Conservation (phyloP, 2,888 invertebrate species). For the Coronaproctus castanopsis region DNA sequence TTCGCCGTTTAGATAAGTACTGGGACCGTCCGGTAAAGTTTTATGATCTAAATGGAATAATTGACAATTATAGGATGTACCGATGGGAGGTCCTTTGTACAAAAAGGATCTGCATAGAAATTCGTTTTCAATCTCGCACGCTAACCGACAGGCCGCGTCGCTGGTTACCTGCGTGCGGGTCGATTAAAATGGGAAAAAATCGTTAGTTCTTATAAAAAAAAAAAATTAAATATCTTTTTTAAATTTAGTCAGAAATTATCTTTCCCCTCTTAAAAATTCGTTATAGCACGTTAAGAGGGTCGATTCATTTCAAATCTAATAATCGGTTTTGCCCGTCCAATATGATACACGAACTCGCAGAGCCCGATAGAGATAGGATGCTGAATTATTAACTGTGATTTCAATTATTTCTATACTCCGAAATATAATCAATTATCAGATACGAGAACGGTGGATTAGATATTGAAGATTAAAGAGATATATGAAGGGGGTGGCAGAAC, state of each 20-base stretch:
- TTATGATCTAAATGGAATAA: constrained; percentile 81
- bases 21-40: constrained; percentile 77
- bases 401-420: too few relatives aligned
- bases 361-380: too few relatives aligned
- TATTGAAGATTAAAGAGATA: too few relatives aligned
- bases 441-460: too few relatives aligned
- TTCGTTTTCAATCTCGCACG: constrained; percentile 81
- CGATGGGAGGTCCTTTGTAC: constrained; percentile 43
- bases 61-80: constrained; percentile 70
- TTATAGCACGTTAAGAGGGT: too few relatives aligned
- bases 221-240: background rate
- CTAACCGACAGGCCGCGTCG: constrained; percentile 68
- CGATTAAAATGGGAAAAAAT: background rate
- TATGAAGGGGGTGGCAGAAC: too few relatives aligned
- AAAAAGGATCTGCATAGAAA: constrained; percentile 73
- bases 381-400: too few relatives aligned
- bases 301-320: too few relatives aligned
- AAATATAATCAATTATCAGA: too few relatives aligned
- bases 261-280: too few relatives aligned
- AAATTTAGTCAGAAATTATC: background rate
- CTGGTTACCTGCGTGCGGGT: constrained; percentile 68
- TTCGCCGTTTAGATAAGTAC: constrained; percentile 73
- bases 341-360: too few relatives aligned
- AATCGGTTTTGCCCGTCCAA: too few relatives aligned
- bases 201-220: background rate